phyloP scores from a whole-genome alignment of 2,797 vertebrate species.

The Paedocypris micromegethes region DNA sequence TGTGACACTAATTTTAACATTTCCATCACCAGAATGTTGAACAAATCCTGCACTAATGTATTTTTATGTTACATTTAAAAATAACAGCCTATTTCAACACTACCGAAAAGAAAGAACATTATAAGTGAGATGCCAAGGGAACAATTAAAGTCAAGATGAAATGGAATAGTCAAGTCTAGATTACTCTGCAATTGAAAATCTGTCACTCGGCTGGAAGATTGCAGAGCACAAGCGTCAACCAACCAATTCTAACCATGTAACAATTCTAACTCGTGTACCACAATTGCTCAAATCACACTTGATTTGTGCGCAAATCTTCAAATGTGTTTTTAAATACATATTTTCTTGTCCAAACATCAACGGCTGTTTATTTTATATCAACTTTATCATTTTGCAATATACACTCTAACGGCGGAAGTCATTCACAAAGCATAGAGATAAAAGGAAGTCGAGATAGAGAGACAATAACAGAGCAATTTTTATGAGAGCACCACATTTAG shows the following conservation, averaged over 20 bases:
- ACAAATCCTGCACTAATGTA: slow-evolving; percentile 3
- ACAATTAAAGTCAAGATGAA: neutral
- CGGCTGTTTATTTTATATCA: neutral
- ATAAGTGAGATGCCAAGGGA: neutral
- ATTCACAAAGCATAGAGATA: slow-evolving; percentile 3
- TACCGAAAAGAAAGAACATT: neutral
- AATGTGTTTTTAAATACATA: slow-evolving; percentile 11
- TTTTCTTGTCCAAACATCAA: slow-evolving; percentile 1
- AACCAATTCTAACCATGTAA: slow-evolving; percentile 24
- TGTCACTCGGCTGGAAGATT: slow-evolving; percentile 18
- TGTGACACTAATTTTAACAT: slow-evolving; percentile 33
- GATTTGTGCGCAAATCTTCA: slow-evolving; percentile 1
- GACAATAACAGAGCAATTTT: slow-evolving; percentile 3
- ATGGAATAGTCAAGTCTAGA: slow-evolving; percentile 4
- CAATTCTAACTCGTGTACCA: slow-evolving; percentile 1
- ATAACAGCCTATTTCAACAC: neutral
- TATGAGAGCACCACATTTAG: neutral
- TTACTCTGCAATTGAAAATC: slow-evolving; percentile 13
- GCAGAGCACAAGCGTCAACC: slow-evolving; percentile 13
- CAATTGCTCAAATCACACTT: slow-evolving; percentile 7
- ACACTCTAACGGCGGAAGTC: neutral
- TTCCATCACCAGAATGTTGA: slow-evolving; percentile 22
- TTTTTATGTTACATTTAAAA: neutral
- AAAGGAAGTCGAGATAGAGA: neutral
- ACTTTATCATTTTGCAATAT: neutral